Base-by-base conservation (phyloP, 2,888 invertebrate species). In the Rhyacophila evoluta region DNA sequence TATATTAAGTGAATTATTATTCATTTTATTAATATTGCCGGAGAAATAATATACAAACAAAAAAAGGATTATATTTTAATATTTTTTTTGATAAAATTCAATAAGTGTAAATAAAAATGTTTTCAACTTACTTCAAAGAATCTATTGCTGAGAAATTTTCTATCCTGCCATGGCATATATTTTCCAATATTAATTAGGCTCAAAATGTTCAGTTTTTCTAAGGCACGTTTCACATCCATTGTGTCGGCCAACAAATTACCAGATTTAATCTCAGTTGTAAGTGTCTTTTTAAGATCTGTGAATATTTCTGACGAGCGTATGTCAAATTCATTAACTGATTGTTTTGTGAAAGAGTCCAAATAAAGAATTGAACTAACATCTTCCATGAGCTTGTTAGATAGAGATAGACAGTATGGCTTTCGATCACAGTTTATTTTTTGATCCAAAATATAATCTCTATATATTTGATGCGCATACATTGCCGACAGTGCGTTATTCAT, bases 301-400 rank as follows among this genome's bases (percentile, higher is more conserved):
- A 79, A 79, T 73, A 79, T 70, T 39, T 79, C 74, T 37, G 15
- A 15, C 2, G 71, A 41, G 29, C 15, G 28, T 71, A 68, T 71
- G 5, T 74, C 27, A 25, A 72, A 29, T 37, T 77, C 36, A 12
- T 67, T 39, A 10, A 75, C 72, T 37, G 81, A 15, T 10, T 77
- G 29, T 2, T 25, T 33, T 2, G 19, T 67, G 74, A 83, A 82
- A 12, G 82, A 78, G 12, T 81, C 72, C 6, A 83, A 74, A 72
- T 83, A 83, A 1, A 83, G 70, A 11, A 36, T 38, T 25, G 83
- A 82, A 27, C 81, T 77, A 12, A 82, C 77, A 67, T 83, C 83
- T 68, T 74, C 72, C 81, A 83, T 79, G 12, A 81, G 79, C 11
- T 55, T 72, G 67, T 39, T 78, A 11, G 83, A 79, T 6, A 81